Evolutionary conservation across 2,113 vertebrate species (phyloP), one percentile per base, ranked within the genome.

Genomic region (Nycticebus coucang): DNA sequence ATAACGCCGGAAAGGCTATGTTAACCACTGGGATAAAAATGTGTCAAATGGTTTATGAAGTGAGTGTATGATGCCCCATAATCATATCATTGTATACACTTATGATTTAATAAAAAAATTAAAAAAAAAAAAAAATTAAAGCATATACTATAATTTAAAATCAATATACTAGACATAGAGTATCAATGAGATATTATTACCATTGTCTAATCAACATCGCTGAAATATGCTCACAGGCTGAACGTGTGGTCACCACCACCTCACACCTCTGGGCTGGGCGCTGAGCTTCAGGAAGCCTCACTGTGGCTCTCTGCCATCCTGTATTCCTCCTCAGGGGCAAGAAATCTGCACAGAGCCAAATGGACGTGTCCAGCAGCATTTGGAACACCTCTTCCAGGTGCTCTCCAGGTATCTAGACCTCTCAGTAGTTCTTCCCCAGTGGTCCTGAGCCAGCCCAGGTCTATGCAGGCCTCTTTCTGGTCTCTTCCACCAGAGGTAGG

Each of bases 161-260:
- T 66, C 50, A 95, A n/a, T 81, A 69, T 84, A 97, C 91, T 96
- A 60, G 77, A 89, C 72, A 96, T 97, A 95, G 92, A 95, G 93
- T 85, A 82, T 75, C 33, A 83, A 37, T 96, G 93, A 93, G 77
- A 78, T 96, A 95, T 87, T 13, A 87, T 68, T 90, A 68, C 6
- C 18, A 92, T 80, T 96, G 96, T 80, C 92, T 79, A 33, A 82
- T 33, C 86, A n/a, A 50, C 41, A 59, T 75, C 79, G 95, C 93
- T 89, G 60, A 93, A 97, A 97, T 97, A 91, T 90, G 81, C 78
- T 87, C 82, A 96, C 69, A 62, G 90, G 57, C 12, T 93, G 81
- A 33, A 33, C 24, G 7, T 55, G 53, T 68, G 11, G 80, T 71
- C 30, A 21, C 72, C 26, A 60, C 33, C 33, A 81, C 10, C 28